These are phyloP conservation scores for Capitulum mitella DNA, from an alignment of 2,888 invertebrate genomes.

Conservation along the genomic window DNA sequence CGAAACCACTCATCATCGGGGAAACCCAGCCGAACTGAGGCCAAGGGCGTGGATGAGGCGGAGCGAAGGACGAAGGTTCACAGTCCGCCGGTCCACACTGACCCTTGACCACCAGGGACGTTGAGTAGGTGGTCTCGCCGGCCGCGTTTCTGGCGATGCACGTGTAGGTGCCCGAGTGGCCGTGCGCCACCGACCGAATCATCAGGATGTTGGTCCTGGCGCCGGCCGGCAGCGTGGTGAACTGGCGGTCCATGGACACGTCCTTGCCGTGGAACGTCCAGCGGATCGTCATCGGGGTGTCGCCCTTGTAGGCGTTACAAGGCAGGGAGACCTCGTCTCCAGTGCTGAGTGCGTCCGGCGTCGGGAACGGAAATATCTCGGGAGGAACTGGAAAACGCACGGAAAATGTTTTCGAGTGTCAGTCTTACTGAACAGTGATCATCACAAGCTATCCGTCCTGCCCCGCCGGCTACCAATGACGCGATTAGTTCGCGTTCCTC, in stretches of 20 bases:
- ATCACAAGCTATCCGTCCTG: too few relatives aligned
- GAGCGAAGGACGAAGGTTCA: too few relatives aligned
- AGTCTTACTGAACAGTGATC: too few relatives aligned
- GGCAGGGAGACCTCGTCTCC: conserved; percentile 41
- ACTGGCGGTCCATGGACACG: conserved; percentile 32
- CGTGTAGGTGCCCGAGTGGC: conserved; percentile 66
- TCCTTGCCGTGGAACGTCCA: conserved; percentile 39
- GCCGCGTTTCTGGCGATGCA: conserved; percentile 66
- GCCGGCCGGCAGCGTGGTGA: conserved; percentile 42
- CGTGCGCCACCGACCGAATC: conserved; percentile 60
- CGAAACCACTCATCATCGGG: too few relatives aligned
- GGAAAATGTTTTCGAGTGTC: too few relatives aligned
- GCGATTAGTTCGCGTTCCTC: too few relatives aligned
- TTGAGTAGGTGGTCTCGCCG: conserved; percentile 59
- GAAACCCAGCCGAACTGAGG: too few relatives aligned
- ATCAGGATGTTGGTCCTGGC: conserved; percentile 58
- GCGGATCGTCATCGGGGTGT: conserved; percentile 41
- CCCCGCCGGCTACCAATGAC: too few relatives aligned
- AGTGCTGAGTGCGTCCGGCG: conserved; percentile 38
- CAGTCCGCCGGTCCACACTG: too few relatives aligned
- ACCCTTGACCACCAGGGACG: conserved; percentile 67
- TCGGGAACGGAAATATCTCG: conserved; percentile 51
- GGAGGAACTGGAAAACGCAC: conserved; percentile 58
- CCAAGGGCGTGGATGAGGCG: too few relatives aligned
- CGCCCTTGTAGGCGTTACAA: conserved; percentile 41